phyloP scores from a whole-genome alignment of 2,888 invertebrate genomes.

The Lordiphosa fenestrarum region DNA sequence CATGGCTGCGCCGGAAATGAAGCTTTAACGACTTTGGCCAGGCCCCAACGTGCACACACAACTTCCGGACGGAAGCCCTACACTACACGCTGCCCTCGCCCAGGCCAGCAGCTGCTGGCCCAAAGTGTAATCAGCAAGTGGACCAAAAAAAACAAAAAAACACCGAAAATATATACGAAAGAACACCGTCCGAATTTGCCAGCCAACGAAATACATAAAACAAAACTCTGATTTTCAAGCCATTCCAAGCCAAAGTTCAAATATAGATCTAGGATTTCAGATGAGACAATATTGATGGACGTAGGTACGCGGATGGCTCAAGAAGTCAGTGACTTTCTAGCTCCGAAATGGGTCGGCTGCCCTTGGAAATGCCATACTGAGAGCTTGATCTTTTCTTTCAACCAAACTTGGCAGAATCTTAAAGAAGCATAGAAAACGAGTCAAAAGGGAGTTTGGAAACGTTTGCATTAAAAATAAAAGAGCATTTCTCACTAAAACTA shows the following conservation, averaged over 20 bases:
- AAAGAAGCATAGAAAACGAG: too few relatives aligned
- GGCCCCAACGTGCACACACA: constrained; percentile 27
- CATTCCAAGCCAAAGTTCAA: constrained; percentile 7
- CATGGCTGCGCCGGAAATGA: constrained; percentile 73
- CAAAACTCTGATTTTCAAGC: constrained; percentile 14
- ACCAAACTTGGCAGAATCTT: too few relatives aligned
- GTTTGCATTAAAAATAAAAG: too few relatives aligned
- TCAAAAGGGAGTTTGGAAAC: too few relatives aligned
- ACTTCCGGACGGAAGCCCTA: constrained; percentile 26
- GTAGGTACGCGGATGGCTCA: too few relatives aligned
- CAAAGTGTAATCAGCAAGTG: constrained; percentile 30
- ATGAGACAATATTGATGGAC: too few relatives aligned
- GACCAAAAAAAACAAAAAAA: constrained; percentile 10
- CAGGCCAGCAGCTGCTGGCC: background rate
- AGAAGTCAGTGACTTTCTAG: too few relatives aligned
- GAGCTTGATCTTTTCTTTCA: too few relatives aligned
- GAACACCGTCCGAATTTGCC: constrained; percentile 6
- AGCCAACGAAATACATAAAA: constrained; percentile 4
- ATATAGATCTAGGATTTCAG: too few relatives aligned
- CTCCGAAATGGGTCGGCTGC: too few relatives aligned
- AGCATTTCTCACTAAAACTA: too few relatives aligned
- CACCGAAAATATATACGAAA: constrained; percentile 3
- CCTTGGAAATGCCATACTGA: too few relatives aligned
- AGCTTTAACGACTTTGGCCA: constrained; percentile 69
- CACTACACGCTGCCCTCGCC: background rate